phyloP scores from a whole-genome alignment of 2,888 invertebrate genomes.

The Linnaemya tessellans region DNA sequence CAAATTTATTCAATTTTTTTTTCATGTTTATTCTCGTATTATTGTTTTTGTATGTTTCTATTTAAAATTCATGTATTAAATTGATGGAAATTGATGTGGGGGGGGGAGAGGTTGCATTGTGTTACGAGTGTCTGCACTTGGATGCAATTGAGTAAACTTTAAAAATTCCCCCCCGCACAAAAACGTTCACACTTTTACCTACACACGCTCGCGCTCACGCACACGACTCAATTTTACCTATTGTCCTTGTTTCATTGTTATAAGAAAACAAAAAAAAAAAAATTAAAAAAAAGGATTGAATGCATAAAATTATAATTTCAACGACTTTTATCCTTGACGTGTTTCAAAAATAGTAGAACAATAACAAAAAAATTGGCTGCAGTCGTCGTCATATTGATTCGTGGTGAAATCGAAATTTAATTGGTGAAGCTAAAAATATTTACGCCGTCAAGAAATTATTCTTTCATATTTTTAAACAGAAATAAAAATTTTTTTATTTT shows the following conservation, averaged over 20 bases:
- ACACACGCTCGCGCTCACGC: background rate
- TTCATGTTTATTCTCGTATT: background rate
- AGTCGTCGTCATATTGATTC: background rate
- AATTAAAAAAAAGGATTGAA: no score
- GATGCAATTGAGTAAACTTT: background rate
- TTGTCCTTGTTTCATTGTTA: constrained; percentile 33
- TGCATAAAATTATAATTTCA: constrained; percentile 54
- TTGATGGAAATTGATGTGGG: constrained; percentile 32
- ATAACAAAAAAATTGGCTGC: background rate
- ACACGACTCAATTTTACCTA: background rate
- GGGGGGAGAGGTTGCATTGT: background rate
- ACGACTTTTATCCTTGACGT: constrained; percentile 65
- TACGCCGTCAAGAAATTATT: no score
- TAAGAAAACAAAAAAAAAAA: background rate
- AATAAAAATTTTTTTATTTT: no score
- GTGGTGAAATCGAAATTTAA: constrained; percentile 1
- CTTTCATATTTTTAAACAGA: no score
- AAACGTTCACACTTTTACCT: background rate
- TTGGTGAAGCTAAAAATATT: background rate
- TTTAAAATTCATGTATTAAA: constrained; percentile 19
- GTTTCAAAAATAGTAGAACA: constrained; percentile 15
- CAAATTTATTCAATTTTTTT: background rate
- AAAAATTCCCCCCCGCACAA: background rate
- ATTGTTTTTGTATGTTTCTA: background rate
- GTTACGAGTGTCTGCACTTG: background rate